Base-by-base conservation (phyloP, 2,797 vertebrate species). In the Notamacropus eugenii region DNA sequence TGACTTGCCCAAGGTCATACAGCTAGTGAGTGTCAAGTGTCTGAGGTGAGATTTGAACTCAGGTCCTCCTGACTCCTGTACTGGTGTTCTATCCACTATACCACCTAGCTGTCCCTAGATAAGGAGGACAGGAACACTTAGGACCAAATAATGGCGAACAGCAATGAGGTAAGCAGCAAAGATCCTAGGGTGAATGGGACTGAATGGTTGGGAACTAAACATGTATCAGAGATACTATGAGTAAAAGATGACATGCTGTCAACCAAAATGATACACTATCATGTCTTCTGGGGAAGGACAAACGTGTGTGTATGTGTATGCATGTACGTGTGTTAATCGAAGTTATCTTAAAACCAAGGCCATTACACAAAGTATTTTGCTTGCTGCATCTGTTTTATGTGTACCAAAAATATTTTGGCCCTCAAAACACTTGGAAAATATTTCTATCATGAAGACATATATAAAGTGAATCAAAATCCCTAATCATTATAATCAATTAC, bases 181-280 rank as follows among this genome's bases (percentile, higher is more conserved):
- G 57, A 16, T 55, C 13, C 28, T 14, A 29, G 27, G 4, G 27
- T 2, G n/a, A 34, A 29, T 0, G 19, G 0, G 0, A 82, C 34
- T 0, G 31, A 87, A 22, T 40, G 40, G 24, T 3, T 13, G 12
- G 87, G 14, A n/a, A 11, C 82, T 3, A 34, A 50, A 40, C 5
- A 31, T 50, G 59, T 19, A 4, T 50, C 14, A 5, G 16, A 58
- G 46, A 58, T 54, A 34, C 57, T 90, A 8, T 62, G 46, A 40
- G 58, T 9, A n/a, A 54, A n/a, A 29, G 0, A 22, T 2, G 22
- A 10, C 0, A 27, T 3, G 4, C 16, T 2, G 29, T 24, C 19
- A 55, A 2, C 82, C 31, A 57, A 87, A 56, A 2, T n/a, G 55
- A 52, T 24, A 2, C 0, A 0, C 1, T 8, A 29, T 14, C 19